These are phyloP conservation scores for Xanthostigma xanthostigma DNA, from an alignment of 2,888 invertebrate species.

Conservation along the genomic window DNA sequence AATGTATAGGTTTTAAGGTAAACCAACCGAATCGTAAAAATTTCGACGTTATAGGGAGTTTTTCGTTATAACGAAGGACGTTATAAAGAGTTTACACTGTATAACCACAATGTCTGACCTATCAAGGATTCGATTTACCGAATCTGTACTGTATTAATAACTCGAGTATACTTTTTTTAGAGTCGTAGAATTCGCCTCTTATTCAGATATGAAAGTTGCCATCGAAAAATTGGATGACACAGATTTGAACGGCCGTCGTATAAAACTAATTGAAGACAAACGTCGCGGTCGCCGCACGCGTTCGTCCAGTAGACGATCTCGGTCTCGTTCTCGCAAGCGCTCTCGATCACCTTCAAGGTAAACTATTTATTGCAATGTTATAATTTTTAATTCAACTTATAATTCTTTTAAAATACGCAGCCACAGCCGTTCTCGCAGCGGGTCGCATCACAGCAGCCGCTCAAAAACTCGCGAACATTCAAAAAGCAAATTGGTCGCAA, in stretches of 20 bases:
- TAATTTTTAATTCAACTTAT: not conserved
- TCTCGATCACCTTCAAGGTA: conserved; percentile 38
- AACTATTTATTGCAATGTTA: conserved; percentile 3
- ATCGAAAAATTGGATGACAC: too few species aligned
- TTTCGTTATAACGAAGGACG: too few species aligned
- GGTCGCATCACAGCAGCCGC: conserved; percentile 34
- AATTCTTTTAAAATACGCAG: conserved; percentile 23
- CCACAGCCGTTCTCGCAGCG: conserved; percentile 28
- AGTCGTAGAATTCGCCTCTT: conserved; percentile 90
- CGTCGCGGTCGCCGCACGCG: conserved; percentile 62
- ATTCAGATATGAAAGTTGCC: conserved; percentile 87
- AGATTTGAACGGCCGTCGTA: conserved; percentile 86
- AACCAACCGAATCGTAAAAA: too few species aligned
- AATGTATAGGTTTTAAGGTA: too few species aligned
- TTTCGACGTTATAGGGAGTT: too few species aligned
- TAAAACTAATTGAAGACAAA: conserved; percentile 77
- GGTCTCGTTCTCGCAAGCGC: conserved; percentile 46
- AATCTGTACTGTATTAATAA: too few species aligned
- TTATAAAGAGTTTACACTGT: too few species aligned
- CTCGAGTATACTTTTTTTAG: conserved; percentile 33
- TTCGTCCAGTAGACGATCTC: conserved; percentile 52
- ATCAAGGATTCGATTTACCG: too few species aligned
- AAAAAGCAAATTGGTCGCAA: conserved; percentile 60
- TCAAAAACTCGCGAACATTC: conserved; percentile 33
- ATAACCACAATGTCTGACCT: too few species aligned